These are phyloP conservation scores for Barypeithes pellucidus DNA, from an alignment of 2,888 invertebrate species.

Conservation along the genomic window DNA sequence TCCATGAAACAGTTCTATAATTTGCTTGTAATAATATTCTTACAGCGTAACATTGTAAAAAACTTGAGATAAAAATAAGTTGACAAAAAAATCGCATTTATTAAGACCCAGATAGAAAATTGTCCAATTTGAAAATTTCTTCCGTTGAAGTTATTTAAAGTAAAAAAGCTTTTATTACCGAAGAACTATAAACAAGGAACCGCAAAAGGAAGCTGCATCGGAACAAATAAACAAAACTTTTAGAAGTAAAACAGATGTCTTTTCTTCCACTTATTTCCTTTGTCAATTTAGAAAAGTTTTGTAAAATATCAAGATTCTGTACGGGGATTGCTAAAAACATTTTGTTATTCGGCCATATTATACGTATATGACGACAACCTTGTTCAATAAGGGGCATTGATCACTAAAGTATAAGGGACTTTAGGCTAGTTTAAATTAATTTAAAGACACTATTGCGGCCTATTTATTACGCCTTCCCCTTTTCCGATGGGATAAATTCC, in stretches of 20 bases:
- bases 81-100: no score
- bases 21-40: no score
- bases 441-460: no score
- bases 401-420: no score
- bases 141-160: background rate
- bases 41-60: no score
- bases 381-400: no score
- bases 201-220: slow-evolving; percentile 29
- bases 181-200: slow-evolving; percentile 38
- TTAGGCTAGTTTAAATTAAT: no score
- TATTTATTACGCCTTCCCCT: no score
- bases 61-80: background rate
- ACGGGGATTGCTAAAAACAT: slow-evolving; percentile 2
- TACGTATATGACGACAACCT: no score
- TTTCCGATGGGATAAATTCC: no score
- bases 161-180: slow-evolving; percentile 19
- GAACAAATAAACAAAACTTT: slow-evolving; percentile 50
- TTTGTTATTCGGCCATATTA: background rate
- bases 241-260: slow-evolving; percentile 51
- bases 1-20: no score
- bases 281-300: slow-evolving; percentile 48
- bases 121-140: slow-evolving; percentile 1
- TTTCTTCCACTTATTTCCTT: slow-evolving; percentile 50
- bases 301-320: slow-evolving; percentile 31
- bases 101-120: background rate